Conservation (phyloP, 2,888 invertebrate genomes). For the Lasioglossum oenotherae region DNA sequence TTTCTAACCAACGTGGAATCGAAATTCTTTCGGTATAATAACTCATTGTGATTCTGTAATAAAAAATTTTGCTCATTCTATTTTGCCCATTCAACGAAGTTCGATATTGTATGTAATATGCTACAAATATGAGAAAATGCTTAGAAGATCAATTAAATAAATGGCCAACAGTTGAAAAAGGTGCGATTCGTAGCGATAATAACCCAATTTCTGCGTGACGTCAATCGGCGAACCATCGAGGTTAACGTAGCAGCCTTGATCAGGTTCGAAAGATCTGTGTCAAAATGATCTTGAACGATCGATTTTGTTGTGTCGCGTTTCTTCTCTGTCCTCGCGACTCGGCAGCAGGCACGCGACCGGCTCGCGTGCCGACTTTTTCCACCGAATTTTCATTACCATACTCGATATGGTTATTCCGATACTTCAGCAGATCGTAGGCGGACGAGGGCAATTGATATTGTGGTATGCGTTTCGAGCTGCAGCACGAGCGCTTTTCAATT, state of each 20-base stretch:
- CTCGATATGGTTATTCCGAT: constrained; percentile 32
- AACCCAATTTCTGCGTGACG: neutral
- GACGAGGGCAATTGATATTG: constrained; percentile 45
- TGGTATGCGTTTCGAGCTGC: constrained; percentile 31
- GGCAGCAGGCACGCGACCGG: neutral
- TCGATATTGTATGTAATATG: too few species aligned
- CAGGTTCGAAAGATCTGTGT: neutral
- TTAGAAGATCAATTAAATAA: neutral
- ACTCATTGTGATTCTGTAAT: neutral
- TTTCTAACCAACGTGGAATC: neutral
- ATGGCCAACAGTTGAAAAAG: neutral
- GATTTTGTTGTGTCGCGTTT: neutral
- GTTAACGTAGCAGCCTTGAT: neutral
- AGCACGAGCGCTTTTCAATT: constrained; percentile 53
- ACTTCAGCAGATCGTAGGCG: constrained; percentile 8
- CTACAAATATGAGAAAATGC: neutral
- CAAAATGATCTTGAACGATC: neutral
- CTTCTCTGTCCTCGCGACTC: neutral
- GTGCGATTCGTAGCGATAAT: neutral
- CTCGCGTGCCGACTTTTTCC: constrained; percentile 5
- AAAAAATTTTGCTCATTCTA: neutral
- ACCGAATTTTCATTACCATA: constrained; percentile 34
- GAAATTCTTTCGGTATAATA: neutral
- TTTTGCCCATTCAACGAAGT: too few species aligned
- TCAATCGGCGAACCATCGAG: neutral